Base-by-base conservation (phyloP, 2,113 vertebrate genomes). In the Silurus asotus region DNA sequence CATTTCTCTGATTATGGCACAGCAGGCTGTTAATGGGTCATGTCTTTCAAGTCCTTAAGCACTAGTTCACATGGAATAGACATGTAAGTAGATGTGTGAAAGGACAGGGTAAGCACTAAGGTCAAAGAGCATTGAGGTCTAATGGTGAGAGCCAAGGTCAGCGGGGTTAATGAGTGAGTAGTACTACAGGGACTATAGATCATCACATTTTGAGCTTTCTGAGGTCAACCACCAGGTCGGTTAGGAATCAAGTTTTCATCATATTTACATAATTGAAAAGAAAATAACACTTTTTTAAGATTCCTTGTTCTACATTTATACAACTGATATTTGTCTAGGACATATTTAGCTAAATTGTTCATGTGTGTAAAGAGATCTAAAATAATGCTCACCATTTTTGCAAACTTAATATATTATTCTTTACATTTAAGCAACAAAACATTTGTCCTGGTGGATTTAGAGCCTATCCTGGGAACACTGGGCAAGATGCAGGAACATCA, bases 81-180 rank as follows among this genome's bases (percentile, higher is more conserved):
- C 81, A 75, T 82, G 70, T 55, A 86, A 80, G 79, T 65, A 65
- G 77, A 80, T 72, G 77, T 70, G 76, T 56, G 65, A 28, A 58
- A 89, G 80, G 78, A 87, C 74, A 83, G 15, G 81, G 51, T 25
- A 55, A 86, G 79, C 77, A 14, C 74, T 72, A 45, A 85, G 86
- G 79, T 87, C 77, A 85, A 80, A 85, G 88, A 28, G 82, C 74
- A 83, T 59, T 6, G 23, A 83, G 80, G 56, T 65, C 48, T 76
- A 72, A 64, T 62, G 28, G 77, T 81, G 83, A 61, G 53, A 61
- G 53, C 51, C 56, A 45, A 69, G 88, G 88, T 87, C 88, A 87
- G 64, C 2, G 58, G 37, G 88, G 86, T 87, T 85, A 89, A 87
- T 62, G 61, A 72, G 83, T 75, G 61, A 69, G 74, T 19, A 87